Base-by-base conservation (phyloP, 2,888 invertebrate genomes). In the Sesia bembeciformis region DNA sequence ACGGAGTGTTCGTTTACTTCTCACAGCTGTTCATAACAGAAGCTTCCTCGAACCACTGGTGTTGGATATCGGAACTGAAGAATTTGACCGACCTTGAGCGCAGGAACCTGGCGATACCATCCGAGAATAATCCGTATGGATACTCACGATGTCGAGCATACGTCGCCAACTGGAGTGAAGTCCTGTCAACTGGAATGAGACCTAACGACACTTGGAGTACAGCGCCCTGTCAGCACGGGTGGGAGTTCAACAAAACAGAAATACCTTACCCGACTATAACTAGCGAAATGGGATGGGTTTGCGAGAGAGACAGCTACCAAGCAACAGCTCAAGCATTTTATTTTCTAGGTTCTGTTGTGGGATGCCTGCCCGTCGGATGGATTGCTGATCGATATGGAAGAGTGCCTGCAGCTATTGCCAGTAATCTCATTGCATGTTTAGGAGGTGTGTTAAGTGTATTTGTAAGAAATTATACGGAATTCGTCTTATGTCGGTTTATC, bases 271-370 rank as follows among this genome's bases (percentile, higher is more conserved):
- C 57, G 2, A 60, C 60, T 3, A 56, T 58, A 49, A 49, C 56
- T 3, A 60, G 53, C 43, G 57, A 60, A n/a, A 46, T 57, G 6
- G 56, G 55, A 39, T 60, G 60, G 60, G 60, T 60, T 7, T 60
- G 60, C 43, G 60, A 60, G 6, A 53, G 40, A 52, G 54, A 53
- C 43, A 54, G 55, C 40, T 58, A 60, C 46, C 60, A 60, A 53
- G 60, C 60, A 3, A 51, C 52, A 8, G 60, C 60, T 3, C 60
- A 60, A 49, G 38, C 58, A 4, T 55, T 60, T 42, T 60, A 57
- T 43, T 60, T 60, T 23, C 7, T 55, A 3, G 60, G 60, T n/a
- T 56, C 57, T 5, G 52, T 55, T 1, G 46, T 56, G 6, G 60
- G 60, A 6, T 57, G 60, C 3, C 51, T 58, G 39, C 5, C 55